Conservation (phyloP, 2,113 vertebrate genomes). For the Carlito syrichta region DNA sequence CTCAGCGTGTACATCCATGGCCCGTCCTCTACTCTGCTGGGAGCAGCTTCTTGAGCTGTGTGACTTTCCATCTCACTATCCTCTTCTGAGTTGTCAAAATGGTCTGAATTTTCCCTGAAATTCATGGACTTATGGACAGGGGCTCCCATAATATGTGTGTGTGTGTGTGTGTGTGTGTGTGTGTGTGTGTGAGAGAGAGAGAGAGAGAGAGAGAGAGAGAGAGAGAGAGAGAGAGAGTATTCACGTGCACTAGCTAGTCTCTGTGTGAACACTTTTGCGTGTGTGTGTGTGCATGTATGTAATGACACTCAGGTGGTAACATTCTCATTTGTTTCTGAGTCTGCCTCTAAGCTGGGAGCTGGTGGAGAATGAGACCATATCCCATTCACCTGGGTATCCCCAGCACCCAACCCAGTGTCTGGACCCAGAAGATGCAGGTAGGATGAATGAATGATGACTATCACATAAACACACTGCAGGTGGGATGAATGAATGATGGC, state of each 20-base stretch:
- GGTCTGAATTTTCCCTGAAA: not conserved
- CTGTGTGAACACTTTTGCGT: too few relatives aligned
- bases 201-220: too few relatives aligned
- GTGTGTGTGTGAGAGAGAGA: not conserved
- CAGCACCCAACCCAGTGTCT: not conserved
- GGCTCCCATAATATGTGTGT: not conserved
- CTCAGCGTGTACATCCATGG: accelerated
- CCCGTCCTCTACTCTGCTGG: accelerated
- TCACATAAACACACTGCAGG: too few relatives aligned
- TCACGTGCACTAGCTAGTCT: too few relatives aligned
- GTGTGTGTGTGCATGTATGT: not conserved
- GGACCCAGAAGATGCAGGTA: not conserved
- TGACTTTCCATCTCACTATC: too few relatives aligned
- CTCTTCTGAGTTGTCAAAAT: not conserved
- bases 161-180: too few relatives aligned
- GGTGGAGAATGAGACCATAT: accelerated
- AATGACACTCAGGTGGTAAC: too few relatives aligned
- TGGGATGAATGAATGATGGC: too few relatives aligned
- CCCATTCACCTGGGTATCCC: not conserved
- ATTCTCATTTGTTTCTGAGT: not conserved
- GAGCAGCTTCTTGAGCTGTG: not conserved
- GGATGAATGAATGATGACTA: not conserved
- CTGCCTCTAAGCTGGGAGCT: not conserved
- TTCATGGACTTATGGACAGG: not conserved
- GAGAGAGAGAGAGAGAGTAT: too few relatives aligned